These are phyloP conservation scores for Cyclargus thomasi DNA, from an alignment of 1,140 invertebrate species.

Conservation along the genomic window DNA sequence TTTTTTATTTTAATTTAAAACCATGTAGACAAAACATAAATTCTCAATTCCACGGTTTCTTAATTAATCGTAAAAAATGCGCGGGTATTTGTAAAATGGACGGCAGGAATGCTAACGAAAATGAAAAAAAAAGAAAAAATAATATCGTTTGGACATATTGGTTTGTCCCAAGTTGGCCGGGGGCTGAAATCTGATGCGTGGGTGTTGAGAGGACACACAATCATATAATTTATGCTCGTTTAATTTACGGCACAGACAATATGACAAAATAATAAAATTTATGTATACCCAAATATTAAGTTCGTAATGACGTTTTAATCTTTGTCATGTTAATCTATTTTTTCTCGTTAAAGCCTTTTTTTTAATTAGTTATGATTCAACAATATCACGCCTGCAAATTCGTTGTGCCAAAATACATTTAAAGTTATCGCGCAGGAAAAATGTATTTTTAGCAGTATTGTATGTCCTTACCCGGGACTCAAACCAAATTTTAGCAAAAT, in stretches of 20 bases:
- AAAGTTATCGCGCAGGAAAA: too few relatives aligned
- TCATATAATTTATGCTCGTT: conserved; percentile 40
- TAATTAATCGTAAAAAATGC: conserved; percentile 8
- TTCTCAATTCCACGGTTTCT: conserved; percentile 18
- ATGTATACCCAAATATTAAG: conserved; percentile 38
- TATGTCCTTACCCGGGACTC: too few relatives aligned
- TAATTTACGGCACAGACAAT: conserved; percentile 50
- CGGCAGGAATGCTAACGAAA: conserved; percentile 24
- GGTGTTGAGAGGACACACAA: conserved; percentile 54
- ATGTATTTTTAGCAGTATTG: too few relatives aligned
- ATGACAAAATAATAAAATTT: conserved; percentile 51
- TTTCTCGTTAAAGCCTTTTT: too few relatives aligned
- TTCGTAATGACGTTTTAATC: conserved; percentile 33
- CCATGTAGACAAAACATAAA: neutral
- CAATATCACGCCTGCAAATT: too few relatives aligned
- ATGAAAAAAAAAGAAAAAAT: conserved; percentile 61
- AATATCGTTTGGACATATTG: conserved; percentile 73
- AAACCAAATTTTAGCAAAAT: too few relatives aligned
- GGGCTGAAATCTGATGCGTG: conserved; percentile 65
- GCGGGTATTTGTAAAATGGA: neutral
- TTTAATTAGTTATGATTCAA: too few relatives aligned
- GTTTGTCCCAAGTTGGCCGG: conserved; percentile 68
- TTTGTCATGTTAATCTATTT: conserved; percentile 17
- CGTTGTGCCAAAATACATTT: too few relatives aligned
- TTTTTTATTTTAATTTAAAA: too few relatives aligned